phyloP scores from a whole-genome alignment of 2,888 invertebrate genomes.

The Nudaria mundana region DNA sequence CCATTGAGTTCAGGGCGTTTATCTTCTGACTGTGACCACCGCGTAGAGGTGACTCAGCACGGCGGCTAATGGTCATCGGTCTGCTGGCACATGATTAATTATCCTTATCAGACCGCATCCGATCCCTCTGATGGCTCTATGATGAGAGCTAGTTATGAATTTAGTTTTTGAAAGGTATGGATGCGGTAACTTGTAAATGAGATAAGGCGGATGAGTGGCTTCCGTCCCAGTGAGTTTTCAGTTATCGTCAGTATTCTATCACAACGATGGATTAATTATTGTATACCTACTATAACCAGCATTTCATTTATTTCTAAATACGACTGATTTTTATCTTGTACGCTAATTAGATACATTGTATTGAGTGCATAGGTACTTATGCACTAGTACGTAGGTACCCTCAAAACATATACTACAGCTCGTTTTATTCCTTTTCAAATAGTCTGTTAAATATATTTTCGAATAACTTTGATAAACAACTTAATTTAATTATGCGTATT shows the following conservation, averaged over 20 bases:
- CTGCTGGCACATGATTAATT: conserved; percentile 64
- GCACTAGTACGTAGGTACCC: too few relatives aligned
- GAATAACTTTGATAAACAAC: too few relatives aligned
- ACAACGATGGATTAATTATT: too few relatives aligned
- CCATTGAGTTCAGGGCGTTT: conserved; percentile 43
- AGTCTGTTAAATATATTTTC: too few relatives aligned
- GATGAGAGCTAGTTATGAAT: conserved; percentile 54
- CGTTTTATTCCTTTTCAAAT: too few relatives aligned
- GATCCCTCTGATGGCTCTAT: conserved; percentile 65
- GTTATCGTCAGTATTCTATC: background rate
- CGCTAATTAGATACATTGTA: too few relatives aligned
- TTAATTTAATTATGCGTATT: too few relatives aligned
- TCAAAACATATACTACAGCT: too few relatives aligned
- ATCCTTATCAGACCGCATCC: conserved; percentile 63
- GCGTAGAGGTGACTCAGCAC: conserved; percentile 65
- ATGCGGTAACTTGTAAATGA: conserved; percentile 14
- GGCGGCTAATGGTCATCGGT: conserved; percentile 68
- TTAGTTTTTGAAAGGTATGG: conserved; percentile 26
- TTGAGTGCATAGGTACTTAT: too few relatives aligned
- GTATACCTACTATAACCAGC: too few relatives aligned
- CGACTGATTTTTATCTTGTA: too few relatives aligned
- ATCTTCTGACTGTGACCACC: conserved; percentile 50
- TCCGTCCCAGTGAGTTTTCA: background rate
- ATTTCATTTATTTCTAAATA: too few relatives aligned
- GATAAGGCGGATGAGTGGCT: background rate